These are phyloP conservation scores for Acrocyrtus sp. DNA, from an alignment of 2,888 invertebrate species.

Conservation along the genomic window DNA sequence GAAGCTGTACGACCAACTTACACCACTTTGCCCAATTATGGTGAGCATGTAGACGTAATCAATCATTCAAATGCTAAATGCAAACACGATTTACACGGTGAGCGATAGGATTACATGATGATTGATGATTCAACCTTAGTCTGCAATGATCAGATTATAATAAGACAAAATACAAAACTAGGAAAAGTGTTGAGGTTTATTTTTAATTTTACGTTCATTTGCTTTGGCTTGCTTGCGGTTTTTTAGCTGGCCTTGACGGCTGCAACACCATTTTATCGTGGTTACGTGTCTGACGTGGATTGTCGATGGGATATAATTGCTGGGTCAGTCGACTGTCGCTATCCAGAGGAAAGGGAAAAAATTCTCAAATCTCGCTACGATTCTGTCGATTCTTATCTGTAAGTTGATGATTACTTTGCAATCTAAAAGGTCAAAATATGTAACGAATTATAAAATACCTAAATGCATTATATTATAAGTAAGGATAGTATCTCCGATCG, in stretches of 20 bases:
- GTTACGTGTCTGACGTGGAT: constrained; percentile 94
- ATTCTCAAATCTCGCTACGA: constrained; percentile 91
- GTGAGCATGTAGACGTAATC: too few species aligned
- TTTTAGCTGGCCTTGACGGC: constrained; percentile 91
- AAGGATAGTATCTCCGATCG: background rate
- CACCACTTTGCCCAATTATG: constrained; percentile 97
- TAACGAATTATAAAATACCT: background rate
- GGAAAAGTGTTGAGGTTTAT: too few species aligned
- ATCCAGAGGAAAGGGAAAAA: constrained; percentile 86
- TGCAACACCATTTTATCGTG: constrained; percentile 94
- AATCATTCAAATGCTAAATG: too few species aligned
- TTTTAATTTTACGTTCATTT: too few species aligned
- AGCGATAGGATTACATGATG: too few species aligned
- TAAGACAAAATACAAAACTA: too few species aligned
- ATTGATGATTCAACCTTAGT: too few species aligned
- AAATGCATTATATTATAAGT: background rate
- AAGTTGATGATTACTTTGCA: too few species aligned
- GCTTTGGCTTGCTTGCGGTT: too few species aligned
- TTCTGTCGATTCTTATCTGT: constrained; percentile 96
- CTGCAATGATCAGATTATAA: too few species aligned
- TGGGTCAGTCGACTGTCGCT: constrained; percentile 94
- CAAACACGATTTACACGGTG: too few species aligned
- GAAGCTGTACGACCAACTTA: constrained; percentile 95
- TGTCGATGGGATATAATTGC: constrained; percentile 98
- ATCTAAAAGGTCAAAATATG: background rate